phyloP scores from a whole-genome alignment of 2,797 vertebrate genomes.

The Valencia hispanica region DNA sequence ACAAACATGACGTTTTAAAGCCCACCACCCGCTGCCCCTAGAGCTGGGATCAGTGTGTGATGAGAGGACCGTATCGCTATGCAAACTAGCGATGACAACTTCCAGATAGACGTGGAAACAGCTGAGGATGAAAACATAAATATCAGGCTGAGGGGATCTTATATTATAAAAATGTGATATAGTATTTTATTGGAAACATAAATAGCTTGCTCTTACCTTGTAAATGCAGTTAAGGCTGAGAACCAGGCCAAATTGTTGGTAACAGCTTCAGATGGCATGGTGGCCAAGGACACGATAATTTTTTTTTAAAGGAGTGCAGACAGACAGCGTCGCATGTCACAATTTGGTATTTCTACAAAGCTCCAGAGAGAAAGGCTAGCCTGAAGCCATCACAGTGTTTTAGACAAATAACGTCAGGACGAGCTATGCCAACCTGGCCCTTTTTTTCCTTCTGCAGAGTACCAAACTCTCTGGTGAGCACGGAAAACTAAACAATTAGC shows the following conservation, averaged over 20 bases:
- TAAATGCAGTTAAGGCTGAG: conserved; percentile 47
- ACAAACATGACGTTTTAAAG: conserved; percentile 83
- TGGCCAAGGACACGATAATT: too few species aligned
- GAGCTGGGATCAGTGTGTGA: conserved; percentile 71
- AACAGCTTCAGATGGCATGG: conserved; percentile 61
- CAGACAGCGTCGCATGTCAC: conserved; percentile 78
- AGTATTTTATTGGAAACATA: conserved; percentile 29
- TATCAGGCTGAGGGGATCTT: conserved; percentile 30
- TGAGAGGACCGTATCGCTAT: conserved; percentile 73
- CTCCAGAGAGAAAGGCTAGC: conserved; percentile 80
- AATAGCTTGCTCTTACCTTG: conserved; percentile 35
- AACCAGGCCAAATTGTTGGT: conserved; percentile 58
- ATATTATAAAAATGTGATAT: conserved; percentile 46
- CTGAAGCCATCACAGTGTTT: conserved; percentile 74
- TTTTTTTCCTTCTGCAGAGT: conserved; percentile 58
- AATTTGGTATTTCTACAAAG: conserved; percentile 82
- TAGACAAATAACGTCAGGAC: conserved; percentile 75
- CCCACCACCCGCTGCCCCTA: conserved; percentile 79
- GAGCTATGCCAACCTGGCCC: conserved; percentile 71
- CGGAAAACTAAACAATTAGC: conserved; percentile 87
- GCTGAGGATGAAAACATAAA: conserved; percentile 49
- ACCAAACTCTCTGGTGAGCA: conserved; percentile 78
- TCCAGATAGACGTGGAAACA: conserved; percentile 65
- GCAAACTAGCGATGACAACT: conserved; percentile 75
- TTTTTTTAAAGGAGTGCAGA: too few species aligned